Base-by-base conservation (phyloP, 1,140 invertebrate genomes). In the Plectrocnemia conspersa region DNA sequence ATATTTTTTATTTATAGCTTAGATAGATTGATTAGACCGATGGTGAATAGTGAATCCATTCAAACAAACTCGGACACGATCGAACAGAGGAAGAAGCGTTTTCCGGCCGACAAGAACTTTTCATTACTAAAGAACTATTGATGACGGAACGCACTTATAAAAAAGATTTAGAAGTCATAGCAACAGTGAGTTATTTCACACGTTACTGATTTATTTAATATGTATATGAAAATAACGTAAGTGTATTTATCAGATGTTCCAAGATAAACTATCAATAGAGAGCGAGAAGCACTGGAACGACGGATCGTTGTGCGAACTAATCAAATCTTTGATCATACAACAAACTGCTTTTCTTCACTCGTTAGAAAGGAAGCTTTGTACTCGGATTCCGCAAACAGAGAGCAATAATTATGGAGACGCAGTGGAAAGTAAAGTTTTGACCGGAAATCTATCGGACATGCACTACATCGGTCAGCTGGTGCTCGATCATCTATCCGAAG, bases 111-210 rank as follows among this genome's bases (percentile, higher is more conserved):
- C 64, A 84, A 85, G 66, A 84, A 86, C 11, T 97, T 95, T 73
- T 97, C 66, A 88, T 97, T 62, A 86, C 90, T 32, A 96, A 96
- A 71, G 93, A 98, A 74, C 72, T 98, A 45, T 75, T 97, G 4
- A 95, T 95, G 89, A 97, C 93, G 1, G 94, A 97, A 68, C 74
- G 93, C 56, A 97, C 93, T 0, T 98, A 95, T 70, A 93, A 92
- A 65, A 91, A 94, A 64, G 93, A 97, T 69, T 73, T 98, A 57
- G 91, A 96, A 71, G 86, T 97, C 29, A 81, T 97, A 50, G 92
- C 90, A 68, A 77, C 85, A 63, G 88, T 91, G 74, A 77, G 82
- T 7, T 33, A 22, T 21, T 42, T 23, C 23, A 10, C 35, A 11
- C 2, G 4, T 52, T 7, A 25, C 19, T 38, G 10, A 24, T 44